phyloP scores from a whole-genome alignment of 2,888 invertebrate species.

The Clistopyga incitator region DNA sequence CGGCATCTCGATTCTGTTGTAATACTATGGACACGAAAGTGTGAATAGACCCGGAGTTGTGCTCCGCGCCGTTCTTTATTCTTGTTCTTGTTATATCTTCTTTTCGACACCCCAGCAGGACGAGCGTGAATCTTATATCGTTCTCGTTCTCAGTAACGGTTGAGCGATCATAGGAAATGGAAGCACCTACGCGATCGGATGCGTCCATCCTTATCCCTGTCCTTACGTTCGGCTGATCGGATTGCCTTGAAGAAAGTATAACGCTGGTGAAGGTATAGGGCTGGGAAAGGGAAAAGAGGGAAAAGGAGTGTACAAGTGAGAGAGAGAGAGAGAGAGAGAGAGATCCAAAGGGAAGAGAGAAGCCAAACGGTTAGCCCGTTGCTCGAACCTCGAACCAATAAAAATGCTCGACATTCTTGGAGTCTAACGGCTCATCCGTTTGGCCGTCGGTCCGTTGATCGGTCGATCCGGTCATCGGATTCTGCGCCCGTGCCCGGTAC shows the following conservation, averaged over 20 bases:
- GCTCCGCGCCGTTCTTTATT: conserved; percentile 43
- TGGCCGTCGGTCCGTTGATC: conserved; percentile 70
- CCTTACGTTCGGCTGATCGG: conserved; percentile 71
- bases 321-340: conserved; percentile 43
- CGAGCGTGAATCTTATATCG: conserved; percentile 54
- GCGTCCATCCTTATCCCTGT: conserved; percentile 67
- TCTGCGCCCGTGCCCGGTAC: conserved; percentile 45
- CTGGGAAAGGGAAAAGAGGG: conserved; percentile 50
- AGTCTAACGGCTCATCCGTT: conserved; percentile 81
- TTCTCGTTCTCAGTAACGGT: conserved; percentile 67
- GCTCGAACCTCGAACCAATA: conserved; percentile 76
- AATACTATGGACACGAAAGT: not conserved
- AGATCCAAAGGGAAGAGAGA: conserved; percentile 27
- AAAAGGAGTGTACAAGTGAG: conserved; percentile 62
- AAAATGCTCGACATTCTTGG: conserved; percentile 83
- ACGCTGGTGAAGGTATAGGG: conserved; percentile 52
- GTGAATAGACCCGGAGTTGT: conserved; percentile 35
- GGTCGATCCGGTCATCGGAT: conserved; percentile 65
- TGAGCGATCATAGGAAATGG: conserved; percentile 69
- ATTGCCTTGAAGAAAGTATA: conserved; percentile 60
- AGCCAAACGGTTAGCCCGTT: conserved; percentile 59
- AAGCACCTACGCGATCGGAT: conserved; percentile 68
- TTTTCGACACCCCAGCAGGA: conserved; percentile 29
- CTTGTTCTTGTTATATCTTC: conserved; percentile 38
- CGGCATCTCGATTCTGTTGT: conserved; percentile 17